Base-by-base conservation (phyloP, 2,797 vertebrate genomes). In the Paramormyrops hopkinsi region DNA sequence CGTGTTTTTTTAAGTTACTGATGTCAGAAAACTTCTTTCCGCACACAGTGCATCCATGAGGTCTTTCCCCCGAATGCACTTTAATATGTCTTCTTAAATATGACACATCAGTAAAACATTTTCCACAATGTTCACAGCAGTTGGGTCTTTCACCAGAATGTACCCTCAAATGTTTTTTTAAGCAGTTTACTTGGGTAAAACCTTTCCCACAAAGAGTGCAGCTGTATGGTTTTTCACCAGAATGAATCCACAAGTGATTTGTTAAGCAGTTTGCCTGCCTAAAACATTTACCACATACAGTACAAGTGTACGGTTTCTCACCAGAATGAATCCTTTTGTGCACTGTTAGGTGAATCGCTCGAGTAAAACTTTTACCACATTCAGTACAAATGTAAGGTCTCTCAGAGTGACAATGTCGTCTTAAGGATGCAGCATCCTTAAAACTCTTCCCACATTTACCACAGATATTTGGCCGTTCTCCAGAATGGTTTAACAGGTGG, bases 1-100 rank as follows among this genome's bases (percentile, higher is more conserved):
- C 89, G 89, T 93, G 93, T 76, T 92, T 90, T 17, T 91, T 90
- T 56, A 93, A 91, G 41, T 93, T 90, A 51, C 92, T 92, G 33
- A 92, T 93, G 76, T 91, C 90, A 4, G 86, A 90, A 88, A 93
- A 93, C 2, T 88, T 89, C 65, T 92, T 93, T 14, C 92, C 89
- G 17, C 93, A 93, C 22, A 91, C 89, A 41, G 69, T 54, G 14
- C 92, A 93, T 50, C 90, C 65, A 2, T 92, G 17, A 76, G 33
- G 69, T 76, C 69, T 76, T 76, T 76, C 69, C 37, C 33, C 69
- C 5, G 33, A 76, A 14, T 76, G 69, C 17, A 76, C 69, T 41
- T 76, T 76, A 76, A 76, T 33, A 19, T 76, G 69, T 76, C 69
- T 76, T 76, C 69, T 76, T 76, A 76, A 76, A 76, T 76, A 76